phyloP scores from a whole-genome alignment of 2,113 vertebrate genomes.

The Hippolais icterina region DNA sequence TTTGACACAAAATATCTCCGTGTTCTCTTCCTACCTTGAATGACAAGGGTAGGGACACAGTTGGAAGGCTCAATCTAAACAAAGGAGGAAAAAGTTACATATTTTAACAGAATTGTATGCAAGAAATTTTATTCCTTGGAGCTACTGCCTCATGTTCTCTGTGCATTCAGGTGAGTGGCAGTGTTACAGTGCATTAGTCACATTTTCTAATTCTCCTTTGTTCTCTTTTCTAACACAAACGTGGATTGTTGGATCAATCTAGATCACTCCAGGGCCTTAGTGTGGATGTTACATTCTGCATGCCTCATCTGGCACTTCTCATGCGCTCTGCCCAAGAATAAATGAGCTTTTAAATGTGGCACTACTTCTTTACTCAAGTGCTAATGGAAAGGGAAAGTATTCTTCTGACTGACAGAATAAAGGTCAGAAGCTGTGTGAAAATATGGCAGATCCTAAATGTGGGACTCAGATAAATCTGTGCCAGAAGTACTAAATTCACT shows the following conservation, averaged over 20 bases:
- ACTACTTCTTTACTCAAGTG: not conserved
- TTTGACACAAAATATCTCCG: not conserved
- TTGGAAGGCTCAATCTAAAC: not conserved
- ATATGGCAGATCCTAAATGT: not conserved
- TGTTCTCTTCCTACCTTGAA: not conserved
- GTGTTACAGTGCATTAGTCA: not conserved
- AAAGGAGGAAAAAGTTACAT: not conserved
- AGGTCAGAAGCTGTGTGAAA: slow-evolving; percentile 2
- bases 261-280: not conserved
- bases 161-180: not conserved
- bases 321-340: not conserved
- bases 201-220: not conserved
- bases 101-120: not conserved
- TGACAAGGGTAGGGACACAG: not conserved
- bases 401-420: not conserved
- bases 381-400: not conserved
- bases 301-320: not conserved
- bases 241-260: not conserved
- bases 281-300: not conserved
- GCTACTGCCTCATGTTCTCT: not conserved
- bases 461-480: not conserved
- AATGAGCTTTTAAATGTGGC: not conserved
- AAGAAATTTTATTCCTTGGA: not conserved
- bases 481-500: not conserved
- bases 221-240: not conserved